These are phyloP conservation scores for Ectropis grisescens DNA, from an alignment of 1,140 invertebrate genomes.

Conservation along the genomic window DNA sequence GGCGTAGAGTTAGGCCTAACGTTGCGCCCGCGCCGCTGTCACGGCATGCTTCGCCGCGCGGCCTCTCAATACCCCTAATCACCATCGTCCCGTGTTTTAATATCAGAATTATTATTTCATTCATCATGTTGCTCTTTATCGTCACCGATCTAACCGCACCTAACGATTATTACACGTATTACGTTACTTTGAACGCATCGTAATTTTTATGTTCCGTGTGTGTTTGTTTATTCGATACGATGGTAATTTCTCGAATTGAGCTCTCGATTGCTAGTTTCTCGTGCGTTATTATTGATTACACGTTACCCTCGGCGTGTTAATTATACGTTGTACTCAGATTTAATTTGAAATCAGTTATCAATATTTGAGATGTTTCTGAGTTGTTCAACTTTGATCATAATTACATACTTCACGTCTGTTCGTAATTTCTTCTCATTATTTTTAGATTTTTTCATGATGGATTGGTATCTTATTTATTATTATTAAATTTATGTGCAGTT, in stretches of 20 bases:
- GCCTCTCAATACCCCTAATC: constrained; percentile 29
- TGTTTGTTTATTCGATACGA: constrained; percentile 46
- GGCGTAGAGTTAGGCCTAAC: constrained; percentile 55
- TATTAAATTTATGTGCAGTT: too few species aligned
- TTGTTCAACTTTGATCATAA: too few species aligned
- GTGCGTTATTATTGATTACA: constrained; percentile 42
- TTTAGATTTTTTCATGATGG: too few species aligned
- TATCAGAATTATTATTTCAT: constrained; percentile 55
- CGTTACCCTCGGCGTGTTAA: constrained; percentile 32
- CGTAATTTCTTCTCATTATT: too few species aligned
- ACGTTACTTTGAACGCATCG: constrained; percentile 47
- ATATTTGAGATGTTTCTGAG: constrained; percentile 6
- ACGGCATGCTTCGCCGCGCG: constrained; percentile 28
- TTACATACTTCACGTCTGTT: too few species aligned
- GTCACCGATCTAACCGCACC: constrained; percentile 45
- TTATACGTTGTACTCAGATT: constrained; percentile 32
- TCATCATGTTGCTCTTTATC: constrained; percentile 53
- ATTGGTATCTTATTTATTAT: too few species aligned
- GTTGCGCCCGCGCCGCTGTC: constrained; percentile 27
- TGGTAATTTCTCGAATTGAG: constrained; percentile 29
- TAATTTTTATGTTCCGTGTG: constrained; percentile 31
- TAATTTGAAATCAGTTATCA: constrained; percentile 23
- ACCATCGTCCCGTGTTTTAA: constrained; percentile 35
- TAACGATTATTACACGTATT: constrained; percentile 56
- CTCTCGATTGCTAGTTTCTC: constrained; percentile 29